These are phyloP conservation scores for Saxidomus purpurata DNA, from an alignment of 1,140 invertebrate species.

Conservation along the genomic window DNA sequence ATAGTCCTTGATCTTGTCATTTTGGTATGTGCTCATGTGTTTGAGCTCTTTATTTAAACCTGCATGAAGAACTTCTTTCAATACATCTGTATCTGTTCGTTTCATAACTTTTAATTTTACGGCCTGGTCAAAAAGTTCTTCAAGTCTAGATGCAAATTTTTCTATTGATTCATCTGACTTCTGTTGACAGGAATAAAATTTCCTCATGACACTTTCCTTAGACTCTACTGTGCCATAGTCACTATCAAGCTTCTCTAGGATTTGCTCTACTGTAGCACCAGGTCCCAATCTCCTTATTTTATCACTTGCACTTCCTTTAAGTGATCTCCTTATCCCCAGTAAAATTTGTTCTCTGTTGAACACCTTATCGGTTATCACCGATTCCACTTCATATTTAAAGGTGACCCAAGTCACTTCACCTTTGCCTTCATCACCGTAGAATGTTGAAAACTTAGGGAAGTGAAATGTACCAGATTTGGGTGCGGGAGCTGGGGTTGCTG, in stretches of 20 bases:
- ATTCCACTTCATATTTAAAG: too few species aligned
- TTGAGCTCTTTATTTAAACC: constrained; percentile 42
- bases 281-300: constrained; percentile 24
- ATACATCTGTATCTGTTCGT: background rate
- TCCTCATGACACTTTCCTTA: constrained; percentile 43
- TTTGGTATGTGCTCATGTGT: constrained; percentile 33
- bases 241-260: constrained; percentile 42
- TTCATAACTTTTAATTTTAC: constrained; percentile 16
- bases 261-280: background rate
- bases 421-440: too few species aligned
- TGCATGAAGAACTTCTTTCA: constrained; percentile 39
- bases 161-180: constrained; percentile 8
- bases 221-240: constrained; percentile 37
- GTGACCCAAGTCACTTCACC: too few species aligned
- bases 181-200: constrained; percentile 50
- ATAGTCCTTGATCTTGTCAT: constrained; percentile 41
- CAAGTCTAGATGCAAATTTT: constrained; percentile 15
- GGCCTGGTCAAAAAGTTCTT: constrained; percentile 49
- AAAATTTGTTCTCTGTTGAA: too few species aligned
- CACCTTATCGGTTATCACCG: too few species aligned
- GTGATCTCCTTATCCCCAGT: too few species aligned
- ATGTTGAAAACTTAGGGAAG: too few species aligned
- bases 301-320: too few species aligned
- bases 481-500: too few species aligned
- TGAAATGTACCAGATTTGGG: too few species aligned